Percentiles rank a stretch among this genome's conserved stretches.
These are phyloP conservation scores for Notarius lentiginosus DNA, from an alignment of 2,113 vertebrate species.

Conservation along the genomic window DNA sequence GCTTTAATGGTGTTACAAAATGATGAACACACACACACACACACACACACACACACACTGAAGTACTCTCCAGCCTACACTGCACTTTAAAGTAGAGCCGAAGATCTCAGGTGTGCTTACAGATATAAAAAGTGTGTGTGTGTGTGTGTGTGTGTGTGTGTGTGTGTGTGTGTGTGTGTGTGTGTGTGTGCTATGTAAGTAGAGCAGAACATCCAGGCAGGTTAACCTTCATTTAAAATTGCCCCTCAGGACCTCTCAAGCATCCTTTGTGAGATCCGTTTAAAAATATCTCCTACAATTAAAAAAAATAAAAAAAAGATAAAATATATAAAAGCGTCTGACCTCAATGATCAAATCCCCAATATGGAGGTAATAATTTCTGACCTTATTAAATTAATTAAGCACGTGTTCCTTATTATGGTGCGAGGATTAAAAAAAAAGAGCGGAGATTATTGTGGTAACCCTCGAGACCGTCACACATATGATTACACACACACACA, in stretches of 20 bases:
- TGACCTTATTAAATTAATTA: slow-evolving; percentile 79
- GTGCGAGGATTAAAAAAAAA: slow-evolving; percentile 20
- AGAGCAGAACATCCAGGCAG: slow-evolving; percentile 54
- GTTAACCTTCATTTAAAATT: slow-evolving; percentile 52
- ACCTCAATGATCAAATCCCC: slow-evolving; percentile 61
- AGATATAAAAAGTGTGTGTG: slow-evolving; percentile 38
- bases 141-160: slow-evolving; percentile 31
- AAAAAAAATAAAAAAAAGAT: slow-evolving; percentile 44
- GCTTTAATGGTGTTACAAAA: slow-evolving; percentile 57
- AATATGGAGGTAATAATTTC: slow-evolving; percentile 67
- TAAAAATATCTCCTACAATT: slow-evolving; percentile 52
- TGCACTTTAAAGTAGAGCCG: slow-evolving; percentile 20
- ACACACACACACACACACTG: slow-evolving; percentile 19
- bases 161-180: slow-evolving; percentile 39
- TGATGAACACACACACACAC: slow-evolving; percentile 5
- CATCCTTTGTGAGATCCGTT: slow-evolving; percentile 50
- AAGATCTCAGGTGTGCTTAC: slow-evolving; percentile 52
- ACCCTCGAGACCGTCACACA: slow-evolving; percentile 59
- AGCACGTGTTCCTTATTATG: slow-evolving; percentile 67
- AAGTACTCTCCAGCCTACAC: not conserved
- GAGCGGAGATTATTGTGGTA: slow-evolving; percentile 52
- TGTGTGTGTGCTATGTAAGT: slow-evolving; percentile 33
- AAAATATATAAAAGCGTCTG: slow-evolving; percentile 55
- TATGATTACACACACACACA: slow-evolving; percentile 62
- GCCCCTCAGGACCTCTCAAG: slow-evolving; percentile 40